phyloP scores from a whole-genome alignment of 2,113 vertebrate species.

The Hippopotamus amphibius region DNA sequence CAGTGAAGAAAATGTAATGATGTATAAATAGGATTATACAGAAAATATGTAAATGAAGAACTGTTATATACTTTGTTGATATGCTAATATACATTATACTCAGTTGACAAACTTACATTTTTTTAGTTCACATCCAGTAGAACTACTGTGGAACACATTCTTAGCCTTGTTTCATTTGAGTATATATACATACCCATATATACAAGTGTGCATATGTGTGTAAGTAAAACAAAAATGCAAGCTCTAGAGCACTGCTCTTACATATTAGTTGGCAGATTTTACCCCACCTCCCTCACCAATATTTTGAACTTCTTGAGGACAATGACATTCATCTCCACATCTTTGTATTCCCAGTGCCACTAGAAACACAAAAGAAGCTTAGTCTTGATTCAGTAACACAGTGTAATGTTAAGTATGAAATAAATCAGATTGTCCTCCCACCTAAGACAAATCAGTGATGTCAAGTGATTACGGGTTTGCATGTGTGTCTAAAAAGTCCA shows the following conservation, averaged over 20 bases:
- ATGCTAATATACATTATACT: neutral
- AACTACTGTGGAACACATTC: neutral
- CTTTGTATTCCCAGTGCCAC: slow-evolving; percentile 7
- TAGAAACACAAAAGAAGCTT: slow-evolving; percentile 32
- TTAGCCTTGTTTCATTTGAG: neutral
- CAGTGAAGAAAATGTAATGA: slow-evolving; percentile 30
- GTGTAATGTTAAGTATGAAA: slow-evolving; percentile 17
- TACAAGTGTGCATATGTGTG: neutral
- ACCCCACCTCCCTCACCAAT: neutral
- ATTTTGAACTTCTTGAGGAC: neutral
- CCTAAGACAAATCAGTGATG: neutral
- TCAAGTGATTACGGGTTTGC: neutral
- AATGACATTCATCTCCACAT: neutral
- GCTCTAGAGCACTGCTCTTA: neutral
- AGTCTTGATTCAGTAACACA: slow-evolving; percentile 8
- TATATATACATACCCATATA: no score
- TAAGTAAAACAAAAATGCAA: neutral
- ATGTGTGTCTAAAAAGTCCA: neutral
- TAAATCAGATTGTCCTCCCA: slow-evolving; percentile 15
- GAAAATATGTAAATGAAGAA: neutral
- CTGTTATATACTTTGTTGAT: neutral
- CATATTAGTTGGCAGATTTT: neutral
- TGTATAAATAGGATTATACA: neutral
- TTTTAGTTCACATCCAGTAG: neutral
- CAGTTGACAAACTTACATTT: neutral